Evolutionary conservation across 2,113 vertebrate genomes (phyloP).

Genomic region (Vanacampus margaritifer): DNA sequence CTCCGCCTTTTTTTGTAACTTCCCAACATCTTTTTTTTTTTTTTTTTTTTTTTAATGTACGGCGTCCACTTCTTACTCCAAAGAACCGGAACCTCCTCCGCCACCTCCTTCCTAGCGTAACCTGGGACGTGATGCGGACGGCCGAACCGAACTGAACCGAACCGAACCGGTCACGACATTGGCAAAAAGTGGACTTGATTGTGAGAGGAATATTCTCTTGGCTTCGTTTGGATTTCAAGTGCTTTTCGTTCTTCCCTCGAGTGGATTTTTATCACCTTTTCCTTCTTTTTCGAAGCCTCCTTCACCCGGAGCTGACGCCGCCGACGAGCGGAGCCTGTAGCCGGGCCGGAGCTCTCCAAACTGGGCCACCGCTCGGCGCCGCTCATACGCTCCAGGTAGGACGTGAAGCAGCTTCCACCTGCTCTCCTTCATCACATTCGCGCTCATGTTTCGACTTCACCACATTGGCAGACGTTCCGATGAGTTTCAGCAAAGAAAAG

Average conservation of each 20-base stretch:
- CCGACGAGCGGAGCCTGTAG: slow-evolving; percentile 53
- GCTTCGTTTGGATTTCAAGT: slow-evolving; percentile 46
- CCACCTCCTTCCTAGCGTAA: neutral
- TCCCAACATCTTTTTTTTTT: neutral
- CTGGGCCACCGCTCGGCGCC: slow-evolving; percentile 55
- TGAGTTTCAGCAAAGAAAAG: neutral
- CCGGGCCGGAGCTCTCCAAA: slow-evolving; percentile 63
- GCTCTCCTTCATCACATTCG: neutral
- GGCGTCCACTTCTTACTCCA: neutral
- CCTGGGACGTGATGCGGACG: neutral
- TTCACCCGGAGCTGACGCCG: slow-evolving; percentile 47
- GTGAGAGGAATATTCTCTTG: slow-evolving; percentile 48
- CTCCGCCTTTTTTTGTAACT: neutral
- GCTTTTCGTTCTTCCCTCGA: slow-evolving; percentile 7
- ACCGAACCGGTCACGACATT: slow-evolving; percentile 50
- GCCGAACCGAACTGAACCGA: slow-evolving; percentile 35
- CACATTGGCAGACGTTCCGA: neutral
- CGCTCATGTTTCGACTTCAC: neutral
- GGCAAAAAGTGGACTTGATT: slow-evolving; percentile 47
- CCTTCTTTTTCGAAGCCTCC: slow-evolving; percentile 17
- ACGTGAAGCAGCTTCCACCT: slow-evolving; percentile 29
- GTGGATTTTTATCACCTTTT: slow-evolving; percentile 47
- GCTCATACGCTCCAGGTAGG: slow-evolving; percentile 65
- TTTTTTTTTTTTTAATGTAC: neutral
- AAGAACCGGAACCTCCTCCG: neutral